phyloP scores from a whole-genome alignment of 2,797 vertebrate genomes.

The Prionace glauca region DNA sequence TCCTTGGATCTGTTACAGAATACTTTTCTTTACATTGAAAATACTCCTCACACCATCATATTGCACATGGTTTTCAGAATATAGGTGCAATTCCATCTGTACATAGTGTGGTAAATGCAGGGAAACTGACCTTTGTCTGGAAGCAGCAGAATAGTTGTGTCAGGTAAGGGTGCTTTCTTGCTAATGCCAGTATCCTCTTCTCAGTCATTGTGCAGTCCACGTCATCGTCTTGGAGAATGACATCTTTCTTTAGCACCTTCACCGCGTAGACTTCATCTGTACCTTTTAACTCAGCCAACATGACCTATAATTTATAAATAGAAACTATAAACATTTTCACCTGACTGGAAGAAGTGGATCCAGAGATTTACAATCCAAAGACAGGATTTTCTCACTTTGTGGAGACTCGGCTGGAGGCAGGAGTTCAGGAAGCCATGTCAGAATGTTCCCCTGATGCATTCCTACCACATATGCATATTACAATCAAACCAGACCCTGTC shows the following conservation, averaged over 20 bases:
- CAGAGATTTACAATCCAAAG: neutral
- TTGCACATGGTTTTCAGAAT: neutral
- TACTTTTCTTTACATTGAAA: neutral
- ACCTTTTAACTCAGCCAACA: constrained; percentile 87
- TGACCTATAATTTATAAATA: constrained; percentile 63
- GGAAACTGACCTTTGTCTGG: constrained; percentile 80
- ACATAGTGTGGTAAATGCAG: neutral
- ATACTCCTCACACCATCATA: neutral
- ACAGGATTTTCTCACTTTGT: neutral
- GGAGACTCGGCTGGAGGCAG: neutral
- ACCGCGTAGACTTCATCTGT: constrained; percentile 91
- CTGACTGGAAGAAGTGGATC: neutral
- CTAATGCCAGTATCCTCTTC: constrained; percentile 87
- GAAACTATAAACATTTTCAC: neutral
- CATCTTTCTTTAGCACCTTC: constrained; percentile 92
- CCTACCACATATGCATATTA: neutral
- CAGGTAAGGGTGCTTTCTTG: constrained; percentile 85
- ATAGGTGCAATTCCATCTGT: neutral
- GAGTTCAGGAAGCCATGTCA: neutral
- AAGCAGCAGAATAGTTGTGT: constrained; percentile 98
- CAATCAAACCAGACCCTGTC: neutral
- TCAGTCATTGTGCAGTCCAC: constrained; percentile 96
- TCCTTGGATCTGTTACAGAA: neutral
- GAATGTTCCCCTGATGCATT: neutral
- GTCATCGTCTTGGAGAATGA: constrained; percentile 92